Evolutionary conservation across 2,113 vertebrate genomes (phyloP), one percentile per base, ranked within the genome.

Genomic region (Panurus biarmicus): DNA sequence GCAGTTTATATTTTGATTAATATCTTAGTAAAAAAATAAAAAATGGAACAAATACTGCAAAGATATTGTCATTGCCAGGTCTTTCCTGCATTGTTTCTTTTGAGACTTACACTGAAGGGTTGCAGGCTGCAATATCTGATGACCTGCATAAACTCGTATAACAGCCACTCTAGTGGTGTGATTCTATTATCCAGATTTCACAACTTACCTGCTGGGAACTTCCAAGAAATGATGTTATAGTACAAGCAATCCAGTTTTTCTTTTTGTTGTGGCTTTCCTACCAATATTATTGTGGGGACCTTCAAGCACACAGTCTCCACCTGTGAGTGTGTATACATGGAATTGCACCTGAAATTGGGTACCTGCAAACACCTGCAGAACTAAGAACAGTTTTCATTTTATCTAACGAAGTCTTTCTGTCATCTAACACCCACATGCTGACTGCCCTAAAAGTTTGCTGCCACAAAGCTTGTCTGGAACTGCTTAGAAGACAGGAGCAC

Each of bases 161-260:
- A 73, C 81, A 94, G 89, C 80, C 67, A 42, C n/a, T 50, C 16
- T 23, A 87, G 57, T 82, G 77, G 45, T 96, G 93, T 95, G 94
- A 95, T 96, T 94, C 84, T 76, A 76, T 94, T 95, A 95, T 72
- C 93, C 83, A 91, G 89, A 62, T 45, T 96, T 96, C 62, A 85
- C 87, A 89, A 89, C 84, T 65, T 85, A 95, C 91, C 95, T 94
- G 94, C 94, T 94, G 89, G 66, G 91, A 96, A 85, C 94, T 89
- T 92, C 74, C 58, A 82, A 73, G 84, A 85, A 94, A 89, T 82
- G 11, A 72, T 89, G 33, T 72, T 96, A 75, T 2, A 54, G 70
- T 72, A 77, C 61, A 89, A 91, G 42, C 77, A 92, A 90, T 82
- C 53, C 36, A 76, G 31, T 64, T 93, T 93, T 93, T 9, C 17